These are phyloP conservation scores for Amphipyra tragopoginis DNA, from an alignment of 2,888 invertebrate species.

Conservation along the genomic window DNA sequence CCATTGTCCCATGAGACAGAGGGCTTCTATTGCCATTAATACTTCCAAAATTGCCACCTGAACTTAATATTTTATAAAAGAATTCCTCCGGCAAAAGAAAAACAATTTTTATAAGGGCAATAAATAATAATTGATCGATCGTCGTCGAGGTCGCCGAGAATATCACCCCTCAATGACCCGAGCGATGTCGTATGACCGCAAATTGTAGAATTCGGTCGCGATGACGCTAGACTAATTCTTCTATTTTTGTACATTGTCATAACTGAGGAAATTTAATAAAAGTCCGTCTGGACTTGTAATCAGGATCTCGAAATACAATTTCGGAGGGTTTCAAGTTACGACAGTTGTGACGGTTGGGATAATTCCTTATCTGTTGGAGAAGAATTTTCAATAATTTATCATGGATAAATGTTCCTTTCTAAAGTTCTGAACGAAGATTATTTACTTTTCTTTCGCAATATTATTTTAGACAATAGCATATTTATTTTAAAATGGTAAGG, in stretches of 20 bases:
- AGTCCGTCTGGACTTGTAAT: slow-evolving; percentile 45
- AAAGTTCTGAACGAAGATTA: slow-evolving; percentile 24
- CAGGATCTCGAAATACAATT: slow-evolving; percentile 30
- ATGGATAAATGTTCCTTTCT: slow-evolving; percentile 12
- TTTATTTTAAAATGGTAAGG: too few relatives aligned
- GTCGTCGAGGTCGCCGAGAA: slow-evolving; percentile 28
- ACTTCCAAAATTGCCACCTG: slow-evolving; percentile 18
- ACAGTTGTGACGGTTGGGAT: slow-evolving; percentile 29
- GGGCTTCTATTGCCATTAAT: slow-evolving; percentile 26
- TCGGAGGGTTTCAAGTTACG: slow-evolving; percentile 26
- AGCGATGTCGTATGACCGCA: slow-evolving; percentile 37
- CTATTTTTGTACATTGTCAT: slow-evolving; percentile 39
- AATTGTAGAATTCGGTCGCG: slow-evolving; percentile 9
- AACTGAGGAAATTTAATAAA: slow-evolving; percentile 44
- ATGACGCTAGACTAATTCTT: slow-evolving; percentile 5
- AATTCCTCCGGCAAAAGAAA: slow-evolving; percentile 20
- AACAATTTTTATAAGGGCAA: slow-evolving; percentile 44
- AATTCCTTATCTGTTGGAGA: slow-evolving; percentile 8
- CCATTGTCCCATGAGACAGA: slow-evolving; percentile 15
- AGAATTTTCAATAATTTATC: slow-evolving; percentile 36
- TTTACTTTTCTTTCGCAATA: slow-evolving; percentile 10
- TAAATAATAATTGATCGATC: slow-evolving; percentile 48
- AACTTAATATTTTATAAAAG: slow-evolving; percentile 23
- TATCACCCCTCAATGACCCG: slow-evolving; percentile 40
- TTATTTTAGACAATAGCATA: slow-evolving; percentile 15